phyloP scores from a whole-genome alignment of 2,888 invertebrate species.

The Ectemnius lituratus region DNA sequence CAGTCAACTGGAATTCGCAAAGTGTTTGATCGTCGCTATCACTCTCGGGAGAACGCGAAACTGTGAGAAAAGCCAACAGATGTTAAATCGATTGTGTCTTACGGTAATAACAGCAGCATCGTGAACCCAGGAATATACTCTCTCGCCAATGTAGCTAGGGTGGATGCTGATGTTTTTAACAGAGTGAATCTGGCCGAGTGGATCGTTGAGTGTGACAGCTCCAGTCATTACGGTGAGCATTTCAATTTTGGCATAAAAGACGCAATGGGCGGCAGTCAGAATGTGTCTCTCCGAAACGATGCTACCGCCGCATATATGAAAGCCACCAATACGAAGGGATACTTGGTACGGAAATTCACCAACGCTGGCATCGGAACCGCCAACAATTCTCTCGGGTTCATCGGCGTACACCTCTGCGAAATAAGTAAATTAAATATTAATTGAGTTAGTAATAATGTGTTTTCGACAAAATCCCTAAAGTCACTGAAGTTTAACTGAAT shows the following conservation, averaged over 20 bases:
- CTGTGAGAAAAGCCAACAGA: not conserved
- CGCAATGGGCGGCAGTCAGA: slow-evolving; percentile 66
- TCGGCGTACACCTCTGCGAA: slow-evolving; percentile 36
- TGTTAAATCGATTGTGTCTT: slow-evolving; percentile 1
- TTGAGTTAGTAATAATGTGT: not conserved
- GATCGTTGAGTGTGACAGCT: not conserved
- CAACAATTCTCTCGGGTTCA: slow-evolving; percentile 53
- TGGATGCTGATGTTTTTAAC: slow-evolving; percentile 21
- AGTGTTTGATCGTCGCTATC: not conserved
- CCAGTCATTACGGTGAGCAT: slow-evolving; percentile 36
- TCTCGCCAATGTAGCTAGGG: slow-evolving; percentile 22
- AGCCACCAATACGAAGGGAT: slow-evolving; percentile 47
- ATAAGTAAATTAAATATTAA: not conserved
- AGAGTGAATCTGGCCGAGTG: slow-evolving; percentile 34
- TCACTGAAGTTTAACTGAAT: not conserved
- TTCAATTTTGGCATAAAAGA: slow-evolving; percentile 16
- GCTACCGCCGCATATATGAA: slow-evolving; percentile 63
- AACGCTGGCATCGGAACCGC: slow-evolving; percentile 46
- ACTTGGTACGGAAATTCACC: slow-evolving; percentile 64
- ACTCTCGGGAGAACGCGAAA: not conserved
- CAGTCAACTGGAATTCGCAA: slow-evolving; percentile 36
- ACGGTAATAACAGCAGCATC: slow-evolving; percentile 58
- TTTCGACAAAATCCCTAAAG: too few species aligned
- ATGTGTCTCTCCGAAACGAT: slow-evolving; percentile 55
- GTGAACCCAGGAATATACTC: slow-evolving; percentile 34